Percentiles rank a stretch among this genome's conserved stretches.
These are phyloP conservation scores for Helicoverpa armigera DNA, from an alignment of 1,140 invertebrate genomes.

Conservation along the genomic window DNA sequence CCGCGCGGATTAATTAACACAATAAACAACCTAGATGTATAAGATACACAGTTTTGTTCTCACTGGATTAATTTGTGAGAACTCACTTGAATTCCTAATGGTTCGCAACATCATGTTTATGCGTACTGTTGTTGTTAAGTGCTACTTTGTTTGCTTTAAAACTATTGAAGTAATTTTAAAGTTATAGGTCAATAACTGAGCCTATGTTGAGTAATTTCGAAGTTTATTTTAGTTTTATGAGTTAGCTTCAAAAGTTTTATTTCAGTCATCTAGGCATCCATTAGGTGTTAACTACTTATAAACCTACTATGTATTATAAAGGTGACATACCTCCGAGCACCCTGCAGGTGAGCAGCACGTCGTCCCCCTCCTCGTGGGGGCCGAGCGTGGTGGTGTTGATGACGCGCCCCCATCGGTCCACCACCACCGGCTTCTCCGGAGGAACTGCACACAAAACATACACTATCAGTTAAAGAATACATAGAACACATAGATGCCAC, in stretches of 20 bases:
- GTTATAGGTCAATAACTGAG: too few species aligned
- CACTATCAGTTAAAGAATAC: neutral
- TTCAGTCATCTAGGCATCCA: too few species aligned
- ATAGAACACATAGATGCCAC: too few species aligned
- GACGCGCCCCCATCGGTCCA: constrained; percentile 91
- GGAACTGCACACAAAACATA: constrained; percentile 89
- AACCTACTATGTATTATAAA: too few species aligned
- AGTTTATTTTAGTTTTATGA: too few species aligned
- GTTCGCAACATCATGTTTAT: neutral
- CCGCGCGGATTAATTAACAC: constrained; percentile 41
- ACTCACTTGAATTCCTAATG: constrained; percentile 6
- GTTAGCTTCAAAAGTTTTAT: too few species aligned
- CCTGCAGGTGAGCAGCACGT: constrained; percentile 88
- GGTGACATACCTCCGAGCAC: constrained; percentile 87
- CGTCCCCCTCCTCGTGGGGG: constrained; percentile 91
- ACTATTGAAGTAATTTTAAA: too few species aligned
- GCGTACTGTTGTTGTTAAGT: too few species aligned
- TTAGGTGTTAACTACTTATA: too few species aligned
- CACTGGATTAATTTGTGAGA: constrained; percentile 18
- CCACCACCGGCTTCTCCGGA: constrained; percentile 93
- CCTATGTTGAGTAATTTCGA: too few species aligned
- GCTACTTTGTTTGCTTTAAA: too few species aligned
- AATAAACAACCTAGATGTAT: constrained; percentile 43
- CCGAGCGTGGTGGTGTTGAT: constrained; percentile 91
- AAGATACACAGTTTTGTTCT: constrained; percentile 28